phyloP scores from a whole-genome alignment of 2,113 vertebrate genomes.

The Noctilio leporinus region DNA sequence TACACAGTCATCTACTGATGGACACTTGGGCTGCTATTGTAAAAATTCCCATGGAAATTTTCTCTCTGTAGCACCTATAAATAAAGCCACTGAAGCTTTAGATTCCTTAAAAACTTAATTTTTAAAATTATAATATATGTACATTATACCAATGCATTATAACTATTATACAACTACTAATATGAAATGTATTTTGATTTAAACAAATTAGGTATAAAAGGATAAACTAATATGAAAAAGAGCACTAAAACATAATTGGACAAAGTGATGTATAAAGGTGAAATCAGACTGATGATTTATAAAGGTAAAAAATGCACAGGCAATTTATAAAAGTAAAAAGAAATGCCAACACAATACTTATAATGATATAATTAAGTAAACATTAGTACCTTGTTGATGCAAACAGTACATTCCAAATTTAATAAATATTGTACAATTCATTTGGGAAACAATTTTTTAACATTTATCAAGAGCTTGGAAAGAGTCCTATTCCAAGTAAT shows the following conservation, averaged over 20 bases:
- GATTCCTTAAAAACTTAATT: background rate
- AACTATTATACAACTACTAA: background rate
- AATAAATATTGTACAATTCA: background rate
- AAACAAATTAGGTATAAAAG: background rate
- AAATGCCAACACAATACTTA: background rate
- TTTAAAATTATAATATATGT: background rate
- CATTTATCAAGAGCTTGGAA: background rate
- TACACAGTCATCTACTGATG: too few relatives aligned
- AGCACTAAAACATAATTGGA: background rate
- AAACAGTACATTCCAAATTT: background rate
- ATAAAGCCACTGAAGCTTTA: background rate
- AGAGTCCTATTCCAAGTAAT: background rate
- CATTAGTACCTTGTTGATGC: background rate
- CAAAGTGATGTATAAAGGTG: background rate
- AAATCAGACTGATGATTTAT: background rate
- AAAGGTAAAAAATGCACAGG: background rate
- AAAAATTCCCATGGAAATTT: conserved; percentile 12
- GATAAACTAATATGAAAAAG: background rate
- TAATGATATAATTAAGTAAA: background rate
- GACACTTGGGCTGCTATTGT: background rate
- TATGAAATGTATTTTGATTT: background rate
- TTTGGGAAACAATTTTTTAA: background rate
- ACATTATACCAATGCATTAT: background rate
- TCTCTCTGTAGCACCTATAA: background rate
- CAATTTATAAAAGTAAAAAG: background rate